Evolutionary conservation across 2,797 vertebrate species (phyloP), one percentile per base, ranked within the genome.

Genomic region (Enteromius argenteus): DNA sequence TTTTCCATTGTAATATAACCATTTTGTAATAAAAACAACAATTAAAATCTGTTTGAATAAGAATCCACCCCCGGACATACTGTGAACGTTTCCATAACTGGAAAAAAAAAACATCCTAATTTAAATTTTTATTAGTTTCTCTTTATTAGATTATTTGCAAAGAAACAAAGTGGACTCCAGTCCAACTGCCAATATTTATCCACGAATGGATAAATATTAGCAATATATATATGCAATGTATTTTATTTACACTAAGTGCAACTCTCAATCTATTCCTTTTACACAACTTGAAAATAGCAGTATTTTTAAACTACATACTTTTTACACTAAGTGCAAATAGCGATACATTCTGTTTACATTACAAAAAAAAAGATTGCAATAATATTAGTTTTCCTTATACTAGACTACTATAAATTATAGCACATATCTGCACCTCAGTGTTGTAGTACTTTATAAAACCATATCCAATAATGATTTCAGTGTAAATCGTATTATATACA

Each of bases 111-210:
- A 58, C 5, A 13, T 1, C 6, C 1, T 17, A 19, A 30, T 49
- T 72, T 2, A 72, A 51, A 73, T 32, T 32, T 13, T 2, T 8
- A 73, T 35, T 73, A 32, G 17, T 66, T 21, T 79, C 5, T 51
- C 3, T 73, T 73, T 73, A 73, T 53, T 35, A 53, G 10, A 53
- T 21, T 74, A 35, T 21, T 74, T 74, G 10, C 10, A 21, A 74
- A 32, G 46, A 35, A 39, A 80, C n/a, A 51, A 51, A 67, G 46
- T 68, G 14, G 32, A 56, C 7, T 11, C 2, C 64, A 68, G 15
- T 68, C 4, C n/a, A n/a, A 30, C 37, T 58, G 14, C n/a, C 6
- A 39, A 42, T 42, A 56, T 39, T 69, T 80, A 80, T 80, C 53
- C 0, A 27, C 9, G 10, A 42, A 42, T 42, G 39, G 39, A 10